Evolutionary conservation across 2,113 vertebrate species (phyloP), one percentile per base, ranked within the genome.

Genomic region (Chloebia gouldiae): DNA sequence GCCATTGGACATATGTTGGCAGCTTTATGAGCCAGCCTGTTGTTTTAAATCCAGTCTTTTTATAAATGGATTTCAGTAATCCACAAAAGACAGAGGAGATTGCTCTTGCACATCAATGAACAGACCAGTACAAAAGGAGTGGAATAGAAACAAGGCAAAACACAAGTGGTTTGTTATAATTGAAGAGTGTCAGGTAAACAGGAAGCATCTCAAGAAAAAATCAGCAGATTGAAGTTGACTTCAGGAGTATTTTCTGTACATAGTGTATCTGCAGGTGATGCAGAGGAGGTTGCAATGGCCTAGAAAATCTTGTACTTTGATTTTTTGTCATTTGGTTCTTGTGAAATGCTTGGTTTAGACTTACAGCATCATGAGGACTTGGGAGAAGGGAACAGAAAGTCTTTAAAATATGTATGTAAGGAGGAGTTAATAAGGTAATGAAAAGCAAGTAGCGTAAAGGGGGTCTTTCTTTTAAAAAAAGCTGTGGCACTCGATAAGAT

Each of bases 61-160:
- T 90, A 88, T 95, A 96, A 97, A 94, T 94, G 94, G 92, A 96
- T 97, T 96, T 83, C 85, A 42, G 12, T 92, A 95, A 96, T 96
- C 90, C 86, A 61, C 71, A 90, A 76, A 95, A 90, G 56, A 35
- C 39, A 9, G 68, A 80, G 79, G 66, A 64, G 68, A 83, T 84
- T 81, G 86, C 76, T 90, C 37, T 88, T 81, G 78, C 73, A 59
- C 85, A 54, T 91, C 72, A 86, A 15, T 63, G 57, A 56, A 44
- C 24, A 72, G 63, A 50, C 22, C 27, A 8, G 59, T 37, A 60
- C 33, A 44, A 86, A 85, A 70, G 60, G 17, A 92, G 42, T 13
- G 18, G 27, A 77, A 60, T 2, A 71, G 44, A 70, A 79, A 15
- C 25, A 64, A 77, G 24, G 21, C 19, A 60, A 53, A 86, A 35